Evolutionary conservation across 2,113 vertebrate species (phyloP).

Genomic region (Mus musculus): GRCm39 chr5:67406501-67407000

Average conservation of each 20-base stretch:
- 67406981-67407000: not conserved
- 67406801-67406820: not conserved
- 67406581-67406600: not conserved
- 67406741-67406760: not conserved
- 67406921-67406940: not conserved
- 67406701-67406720: not conserved
- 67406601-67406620: not conserved
- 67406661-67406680: not conserved
- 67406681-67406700: not conserved
- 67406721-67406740: not conserved
- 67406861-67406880: too few species aligned
- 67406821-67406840: not conserved
- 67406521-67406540: not conserved
- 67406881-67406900: not conserved
- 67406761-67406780: not conserved
- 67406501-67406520: not conserved
- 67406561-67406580: not conserved
- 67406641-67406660: not conserved
- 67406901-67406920: not conserved
- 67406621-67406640: not conserved
- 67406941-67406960: not conserved
- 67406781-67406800: not conserved
- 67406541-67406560: not conserved
- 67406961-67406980: not conserved
- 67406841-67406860: not conserved